These are phyloP conservation scores for Drosophila neonasuta DNA, from an alignment of 2,888 invertebrate genomes.

Conservation along the genomic window DNA sequence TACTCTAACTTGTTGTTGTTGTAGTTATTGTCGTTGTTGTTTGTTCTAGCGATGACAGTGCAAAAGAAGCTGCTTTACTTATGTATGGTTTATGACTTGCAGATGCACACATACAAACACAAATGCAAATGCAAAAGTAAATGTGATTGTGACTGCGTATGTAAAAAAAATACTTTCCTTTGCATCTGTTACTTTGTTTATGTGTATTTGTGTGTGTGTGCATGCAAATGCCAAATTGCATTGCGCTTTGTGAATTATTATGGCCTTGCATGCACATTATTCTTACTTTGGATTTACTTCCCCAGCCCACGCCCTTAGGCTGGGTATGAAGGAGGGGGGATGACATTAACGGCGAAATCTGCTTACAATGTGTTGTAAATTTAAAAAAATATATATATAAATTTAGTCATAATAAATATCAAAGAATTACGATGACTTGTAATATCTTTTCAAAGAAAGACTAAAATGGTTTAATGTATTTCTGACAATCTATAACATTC, in stretches of 20 bases:
- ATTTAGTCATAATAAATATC: neutral
- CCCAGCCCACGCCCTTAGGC: neutral
- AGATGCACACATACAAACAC: conserved; percentile 23
- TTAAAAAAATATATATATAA: conserved; percentile 24
- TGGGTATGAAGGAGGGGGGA: neutral
- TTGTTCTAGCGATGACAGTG: conserved; percentile 38
- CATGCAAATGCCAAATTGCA: conserved; percentile 60
- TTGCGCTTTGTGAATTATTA: conserved; percentile 59
- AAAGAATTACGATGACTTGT: neutral
- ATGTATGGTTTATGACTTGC: conserved; percentile 46
- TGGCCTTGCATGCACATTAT: conserved; percentile 54
- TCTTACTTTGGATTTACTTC: conserved; percentile 28
- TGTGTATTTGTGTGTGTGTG: conserved; percentile 21
- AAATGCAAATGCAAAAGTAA: conserved; percentile 4
- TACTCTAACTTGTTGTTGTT: conserved; percentile 23
- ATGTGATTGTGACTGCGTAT: conserved; percentile 3
- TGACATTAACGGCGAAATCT: conserved; percentile 61
- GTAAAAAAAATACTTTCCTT: conserved; percentile 19
- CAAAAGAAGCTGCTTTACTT: conserved; percentile 32
- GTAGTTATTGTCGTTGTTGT: neutral
- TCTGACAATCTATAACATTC: no score
- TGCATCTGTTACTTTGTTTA: conserved; percentile 26
- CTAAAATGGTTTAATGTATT: no score
- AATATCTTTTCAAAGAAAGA: no score
- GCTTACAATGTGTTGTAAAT: conserved; percentile 69